Conservation (phyloP, 1,140 invertebrate species). For the Leptopilina boulardi region DNA sequence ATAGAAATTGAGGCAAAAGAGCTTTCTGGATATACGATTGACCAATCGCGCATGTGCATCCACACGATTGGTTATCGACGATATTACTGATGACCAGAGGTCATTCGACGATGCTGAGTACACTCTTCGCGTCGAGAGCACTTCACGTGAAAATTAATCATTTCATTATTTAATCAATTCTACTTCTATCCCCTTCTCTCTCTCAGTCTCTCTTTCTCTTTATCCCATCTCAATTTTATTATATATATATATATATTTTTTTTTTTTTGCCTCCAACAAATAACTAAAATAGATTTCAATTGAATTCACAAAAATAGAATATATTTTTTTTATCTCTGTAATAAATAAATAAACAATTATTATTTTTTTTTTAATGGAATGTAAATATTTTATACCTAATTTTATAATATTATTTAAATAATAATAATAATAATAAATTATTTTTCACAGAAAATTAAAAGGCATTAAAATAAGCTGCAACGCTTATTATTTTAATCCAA, state of each 20-base stretch:
- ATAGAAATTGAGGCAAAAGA: not conserved
- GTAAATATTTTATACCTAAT: too few species aligned
- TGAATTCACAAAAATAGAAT: too few species aligned
- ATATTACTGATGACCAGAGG: constrained; percentile 25
- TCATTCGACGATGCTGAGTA: constrained; percentile 15
- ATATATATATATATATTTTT: not conserved
- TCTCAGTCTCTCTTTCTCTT: not conserved
- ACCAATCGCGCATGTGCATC: constrained; percentile 19
- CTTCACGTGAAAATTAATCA: constrained; percentile 14
- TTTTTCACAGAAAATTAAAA: too few species aligned
- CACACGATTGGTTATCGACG: constrained; percentile 31
- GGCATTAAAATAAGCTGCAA: too few species aligned
- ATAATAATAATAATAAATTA: too few species aligned
- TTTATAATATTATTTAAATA: too few species aligned
- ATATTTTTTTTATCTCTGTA: too few species aligned
- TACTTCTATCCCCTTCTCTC: too few species aligned
- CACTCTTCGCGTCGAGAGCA: not conserved
- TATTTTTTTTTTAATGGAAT: too few species aligned
- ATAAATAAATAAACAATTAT: too few species aligned
- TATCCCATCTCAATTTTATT: not conserved
- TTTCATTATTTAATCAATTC: not conserved
- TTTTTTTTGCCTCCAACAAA: not conserved
- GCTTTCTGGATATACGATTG: not conserved
- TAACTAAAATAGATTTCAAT: not conserved
- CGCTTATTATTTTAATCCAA: too few species aligned